A percentile compares a stretch with the other conserved stretches of the same genome.
Evolutionary conservation across 2,797 vertebrate species (phyloP).

Genomic region (Knipowitschia caucasica): DNA sequence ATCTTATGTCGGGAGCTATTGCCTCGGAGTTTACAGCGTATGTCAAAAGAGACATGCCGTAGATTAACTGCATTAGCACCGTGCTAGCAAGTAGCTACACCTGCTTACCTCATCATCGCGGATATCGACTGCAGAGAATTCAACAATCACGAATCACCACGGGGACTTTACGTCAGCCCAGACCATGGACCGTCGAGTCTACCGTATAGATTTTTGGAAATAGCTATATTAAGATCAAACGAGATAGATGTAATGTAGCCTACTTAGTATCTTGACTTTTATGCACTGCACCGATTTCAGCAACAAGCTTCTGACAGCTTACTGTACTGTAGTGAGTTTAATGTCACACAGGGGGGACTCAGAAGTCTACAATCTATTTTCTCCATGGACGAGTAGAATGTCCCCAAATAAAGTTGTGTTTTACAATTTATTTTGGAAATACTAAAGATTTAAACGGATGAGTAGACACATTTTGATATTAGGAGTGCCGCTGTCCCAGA

Average conservation of each 20-base stretch:
- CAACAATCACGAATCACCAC: slow-evolving; percentile 56
- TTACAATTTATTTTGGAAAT: no score
- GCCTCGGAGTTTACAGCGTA: slow-evolving; percentile 8
- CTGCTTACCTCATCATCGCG: slow-evolving; percentile 74
- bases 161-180: slow-evolving; percentile 38
- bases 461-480: no score
- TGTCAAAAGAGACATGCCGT: slow-evolving; percentile 2
- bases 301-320: slow-evolving; percentile 84
- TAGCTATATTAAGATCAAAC: slow-evolving; percentile 2
- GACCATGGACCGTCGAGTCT: slow-evolving; percentile 34
- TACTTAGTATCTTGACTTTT: slow-evolving; percentile 61
- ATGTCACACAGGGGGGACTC: slow-evolving; percentile 34
- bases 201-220: slow-evolving; percentile 43
- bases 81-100: slow-evolving; percentile 43
- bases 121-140: slow-evolving; percentile 52
- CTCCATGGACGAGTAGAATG: accelerated
- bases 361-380: neutral
- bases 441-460: neutral
- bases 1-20: neutral
- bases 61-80: slow-evolving; percentile 46
- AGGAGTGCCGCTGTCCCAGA: neutral
- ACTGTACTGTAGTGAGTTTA: slow-evolving; percentile 56
- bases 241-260: neutral
- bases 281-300: slow-evolving; percentile 69
- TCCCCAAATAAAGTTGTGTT: accelerated